Percentiles rank a stretch among this genome's conserved stretches.
phyloP scores from a whole-genome alignment of 2,888 invertebrate genomes.

The Sphecodes monilicornis region DNA sequence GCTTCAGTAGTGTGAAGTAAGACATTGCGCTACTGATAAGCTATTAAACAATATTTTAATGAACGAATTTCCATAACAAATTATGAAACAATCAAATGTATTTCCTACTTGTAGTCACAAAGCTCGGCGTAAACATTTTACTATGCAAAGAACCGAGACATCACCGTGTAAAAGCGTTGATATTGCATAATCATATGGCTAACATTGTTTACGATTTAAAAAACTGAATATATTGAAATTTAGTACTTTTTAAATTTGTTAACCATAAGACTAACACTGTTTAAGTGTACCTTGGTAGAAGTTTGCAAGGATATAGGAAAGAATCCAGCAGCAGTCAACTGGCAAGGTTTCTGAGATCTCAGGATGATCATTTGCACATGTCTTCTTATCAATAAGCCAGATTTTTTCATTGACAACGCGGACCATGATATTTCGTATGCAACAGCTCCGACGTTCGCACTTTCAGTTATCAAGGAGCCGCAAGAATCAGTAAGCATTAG shows the following conservation, averaged over 20 bases:
- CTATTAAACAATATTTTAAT: constrained; percentile 1
- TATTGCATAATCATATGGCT: no score
- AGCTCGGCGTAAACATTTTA: no score
- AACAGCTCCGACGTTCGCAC: not conserved
- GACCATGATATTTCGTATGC: not conserved
- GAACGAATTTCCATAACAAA: no score
- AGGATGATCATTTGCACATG: not conserved
- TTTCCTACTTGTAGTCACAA: no score
- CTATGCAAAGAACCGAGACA: no score
- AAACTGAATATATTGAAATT: no score
- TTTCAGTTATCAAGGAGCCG: not conserved
- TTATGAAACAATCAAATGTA: no score
- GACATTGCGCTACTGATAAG: constrained; percentile 22
- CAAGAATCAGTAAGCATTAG: not conserved
- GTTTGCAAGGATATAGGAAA: not conserved
- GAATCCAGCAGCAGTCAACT: not conserved
- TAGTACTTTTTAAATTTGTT: no score
- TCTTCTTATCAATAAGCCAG: not conserved
- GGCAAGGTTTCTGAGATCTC: not conserved
- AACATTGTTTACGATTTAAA: no score
- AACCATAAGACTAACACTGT: no score
- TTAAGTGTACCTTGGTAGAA: not conserved
- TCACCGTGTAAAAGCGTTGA: no score
- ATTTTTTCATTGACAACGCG: not conserved
- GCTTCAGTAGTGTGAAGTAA: constrained; percentile 12